phyloP scores from a whole-genome alignment of 2,888 invertebrate species.

The Chouioia cunea region DNA sequence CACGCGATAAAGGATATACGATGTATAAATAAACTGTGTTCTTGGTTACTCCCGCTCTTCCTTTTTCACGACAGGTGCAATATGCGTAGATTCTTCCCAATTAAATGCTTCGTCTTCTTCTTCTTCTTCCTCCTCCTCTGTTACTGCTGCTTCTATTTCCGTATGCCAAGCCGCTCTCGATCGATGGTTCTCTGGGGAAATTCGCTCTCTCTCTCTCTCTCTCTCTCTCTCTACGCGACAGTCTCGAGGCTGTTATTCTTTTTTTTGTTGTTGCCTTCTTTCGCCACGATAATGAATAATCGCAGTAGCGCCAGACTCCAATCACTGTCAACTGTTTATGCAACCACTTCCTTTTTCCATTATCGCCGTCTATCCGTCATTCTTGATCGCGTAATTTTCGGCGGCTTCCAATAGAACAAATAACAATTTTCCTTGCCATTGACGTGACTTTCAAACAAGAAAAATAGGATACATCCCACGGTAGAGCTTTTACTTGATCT shows the following conservation, averaged over 20 bases:
- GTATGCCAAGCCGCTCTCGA: conserved; percentile 26
- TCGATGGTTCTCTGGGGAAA: conserved; percentile 50
- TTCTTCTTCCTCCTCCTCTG: conserved; percentile 1
- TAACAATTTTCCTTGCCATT: too few relatives aligned
- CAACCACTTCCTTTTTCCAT: conserved; percentile 29
- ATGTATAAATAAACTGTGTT: too few relatives aligned
- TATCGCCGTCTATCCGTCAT: conserved; percentile 34
- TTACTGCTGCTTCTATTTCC: conserved; percentile 18
- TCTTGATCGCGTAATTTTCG: conserved; percentile 26
- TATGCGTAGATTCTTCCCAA: too few relatives aligned
- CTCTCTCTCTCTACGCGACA: conserved; percentile 37
- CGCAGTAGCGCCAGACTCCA: conserved; percentile 31
- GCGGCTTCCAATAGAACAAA: too few relatives aligned
- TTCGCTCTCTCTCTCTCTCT: too few relatives aligned
- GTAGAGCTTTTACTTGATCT: too few relatives aligned
- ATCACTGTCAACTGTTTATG: conserved; percentile 38
- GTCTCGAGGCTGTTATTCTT: background rate
- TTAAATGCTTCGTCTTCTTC: conserved; percentile 7
- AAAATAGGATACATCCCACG: too few relatives aligned
- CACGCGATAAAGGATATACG: too few relatives aligned
- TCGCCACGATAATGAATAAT: conserved; percentile 47
- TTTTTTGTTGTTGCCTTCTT: conserved; percentile 32
- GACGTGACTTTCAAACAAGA: too few relatives aligned
- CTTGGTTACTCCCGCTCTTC: background rate
- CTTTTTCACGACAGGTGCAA: too few relatives aligned